phyloP scores from a whole-genome alignment of 2,888 invertebrate genomes.

The Perithous albicinctus region DNA sequence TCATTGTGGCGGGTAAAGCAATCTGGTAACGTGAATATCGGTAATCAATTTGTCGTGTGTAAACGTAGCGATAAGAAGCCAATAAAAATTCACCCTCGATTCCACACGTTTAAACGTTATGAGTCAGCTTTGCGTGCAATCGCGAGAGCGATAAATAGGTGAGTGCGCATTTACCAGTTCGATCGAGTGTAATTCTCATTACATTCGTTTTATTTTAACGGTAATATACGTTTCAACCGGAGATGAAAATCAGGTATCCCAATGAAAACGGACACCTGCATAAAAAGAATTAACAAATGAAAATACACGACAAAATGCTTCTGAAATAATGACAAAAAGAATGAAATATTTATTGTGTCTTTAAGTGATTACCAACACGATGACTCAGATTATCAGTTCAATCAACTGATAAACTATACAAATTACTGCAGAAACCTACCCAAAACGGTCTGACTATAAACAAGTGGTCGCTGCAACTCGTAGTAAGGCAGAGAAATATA shows the following conservation, averaged over 20 bases:
- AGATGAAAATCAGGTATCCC: neutral
- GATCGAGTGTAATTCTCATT: neutral
- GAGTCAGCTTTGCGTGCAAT: neutral
- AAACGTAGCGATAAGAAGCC: conserved; percentile 31
- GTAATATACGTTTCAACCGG: neutral
- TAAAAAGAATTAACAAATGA: neutral
- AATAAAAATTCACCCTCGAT: conserved; percentile 20
- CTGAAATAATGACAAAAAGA: neutral
- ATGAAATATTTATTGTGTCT: neutral
- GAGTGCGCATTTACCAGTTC: neutral
- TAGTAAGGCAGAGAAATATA: neutral
- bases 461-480: neutral
- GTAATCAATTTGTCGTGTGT: conserved; percentile 19
- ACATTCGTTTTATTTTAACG: neutral
- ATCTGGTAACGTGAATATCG: conserved; percentile 10
- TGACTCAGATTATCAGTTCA: neutral
- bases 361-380: neutral
- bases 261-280: neutral
- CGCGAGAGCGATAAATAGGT: neutral
- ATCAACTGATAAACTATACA: neutral
- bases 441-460: conserved; percentile 7
- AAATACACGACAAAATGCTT: neutral
- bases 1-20: neutral
- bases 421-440: neutral
- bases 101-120: conserved; percentile 6